Base-by-base conservation (phyloP, 2,797 vertebrate genomes). In the Huso huso region DNA sequence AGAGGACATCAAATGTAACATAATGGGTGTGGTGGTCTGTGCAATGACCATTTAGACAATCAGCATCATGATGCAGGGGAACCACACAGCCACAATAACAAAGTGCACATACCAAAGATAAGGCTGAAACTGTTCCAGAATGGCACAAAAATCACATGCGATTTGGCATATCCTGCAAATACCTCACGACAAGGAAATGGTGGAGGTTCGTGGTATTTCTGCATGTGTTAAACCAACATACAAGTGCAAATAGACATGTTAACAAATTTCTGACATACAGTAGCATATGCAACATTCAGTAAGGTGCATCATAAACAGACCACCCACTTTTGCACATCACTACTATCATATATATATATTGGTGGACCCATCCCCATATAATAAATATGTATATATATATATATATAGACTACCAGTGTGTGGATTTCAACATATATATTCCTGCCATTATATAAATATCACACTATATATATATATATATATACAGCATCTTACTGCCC, bases 101-200 rank as follows among this genome's bases (percentile, higher is more conserved):
- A 90, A 91, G 89, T 88, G 84, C 88, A 92, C 90, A 92, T 91
- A 92, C 90, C 90, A 92, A 91, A 89, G 88, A 87, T 86, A 91
- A 90, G 90, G 90, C 88, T 91, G 90, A 91, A 92, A 91, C 91
- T 90, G 88, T 86, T 90, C 89, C 89, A 91, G 88, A 88, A 92
- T 87, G 87, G 90, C 88, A 91, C 89, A 92, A n/a, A n/a, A n/a
- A n/a, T 89, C 90, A 89, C 90, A 92, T 92, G 90, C 90, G 89
- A 90, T 92, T 88, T 91, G 90, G 89, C 90, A 92, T 88, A 88
- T 86, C 90, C 90, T 92, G 90, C 85, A 88, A 92, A 92, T 90
- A 88, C 90, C 90, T 91, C 89, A 92, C 81, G 86, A 91, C 89
- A 91, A 92, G 90, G 90, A 83, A 89, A 90, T n/a, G n/a, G n/a